Conservation (phyloP, 2,113 vertebrate genomes). For the Vulpes vulpes region DNA sequence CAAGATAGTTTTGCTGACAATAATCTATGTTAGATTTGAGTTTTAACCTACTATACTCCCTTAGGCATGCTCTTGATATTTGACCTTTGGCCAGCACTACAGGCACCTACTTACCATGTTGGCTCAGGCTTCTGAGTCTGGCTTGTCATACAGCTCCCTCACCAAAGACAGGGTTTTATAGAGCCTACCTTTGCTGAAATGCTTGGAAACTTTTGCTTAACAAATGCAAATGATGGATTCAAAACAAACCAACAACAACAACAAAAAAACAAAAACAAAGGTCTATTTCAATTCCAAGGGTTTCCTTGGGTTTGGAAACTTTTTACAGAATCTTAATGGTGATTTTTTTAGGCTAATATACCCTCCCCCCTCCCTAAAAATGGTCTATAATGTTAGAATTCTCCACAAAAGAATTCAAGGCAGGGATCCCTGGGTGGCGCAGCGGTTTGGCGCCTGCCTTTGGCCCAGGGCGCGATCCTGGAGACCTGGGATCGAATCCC, state of each 20-base stretch:
- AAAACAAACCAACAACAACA: not conserved
- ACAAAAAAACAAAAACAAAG: not conserved
- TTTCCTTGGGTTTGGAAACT: slow-evolving; percentile 1
- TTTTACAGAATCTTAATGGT: slow-evolving; percentile 19
- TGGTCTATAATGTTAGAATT: slow-evolving; percentile 23
- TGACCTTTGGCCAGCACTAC: not conserved
- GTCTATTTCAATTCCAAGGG: slow-evolving; percentile 50
- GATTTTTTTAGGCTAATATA: slow-evolving; percentile 48
- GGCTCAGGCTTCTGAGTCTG: not conserved
- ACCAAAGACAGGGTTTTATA: slow-evolving; percentile 9
- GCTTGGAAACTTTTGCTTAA: not conserved
- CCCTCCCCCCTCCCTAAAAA: not conserved
- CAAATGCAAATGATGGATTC: slow-evolving; percentile 59
- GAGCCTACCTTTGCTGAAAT: not conserved
- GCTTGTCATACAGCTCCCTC: not conserved
- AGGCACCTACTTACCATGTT: not conserved
- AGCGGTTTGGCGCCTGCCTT: too few species aligned
- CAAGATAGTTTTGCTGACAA: not conserved
- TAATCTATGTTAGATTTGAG: not conserved
- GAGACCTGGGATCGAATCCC: too few species aligned
- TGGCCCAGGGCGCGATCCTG: too few species aligned
- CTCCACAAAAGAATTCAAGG: slow-evolving; percentile 42
- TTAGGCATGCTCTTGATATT: not conserved
- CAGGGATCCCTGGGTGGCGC: not conserved
- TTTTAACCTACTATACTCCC: not conserved